Evolutionary conservation across 2,113 vertebrate species (phyloP).

Genomic region (Anarrhichthys ocellatus): DNA sequence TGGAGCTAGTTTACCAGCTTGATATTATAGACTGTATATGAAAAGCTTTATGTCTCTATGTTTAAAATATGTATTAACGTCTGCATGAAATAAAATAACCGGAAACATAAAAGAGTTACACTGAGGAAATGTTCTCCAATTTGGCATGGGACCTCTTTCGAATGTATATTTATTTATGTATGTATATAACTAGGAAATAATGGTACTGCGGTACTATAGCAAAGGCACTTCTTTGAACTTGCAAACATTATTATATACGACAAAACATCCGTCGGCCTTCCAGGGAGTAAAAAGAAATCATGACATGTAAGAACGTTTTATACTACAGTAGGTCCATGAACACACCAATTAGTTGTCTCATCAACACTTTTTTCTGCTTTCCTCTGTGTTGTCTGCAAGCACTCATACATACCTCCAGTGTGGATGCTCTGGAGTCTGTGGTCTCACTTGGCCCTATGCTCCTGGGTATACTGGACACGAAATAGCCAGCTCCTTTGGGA

Average conservation of each 20-base stretch:
- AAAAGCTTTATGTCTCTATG: not conserved
- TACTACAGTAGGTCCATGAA: not conserved
- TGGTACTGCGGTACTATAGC: not conserved
- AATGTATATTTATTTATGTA: not conserved
- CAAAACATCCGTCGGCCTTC: not conserved
- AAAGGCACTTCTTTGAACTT: not conserved
- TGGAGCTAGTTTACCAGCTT: not conserved
- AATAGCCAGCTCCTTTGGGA: constrained; percentile 81
- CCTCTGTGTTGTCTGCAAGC: not conserved
- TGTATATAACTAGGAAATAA: not conserved
- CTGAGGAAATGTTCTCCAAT: not conserved
- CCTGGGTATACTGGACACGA: constrained; percentile 84
- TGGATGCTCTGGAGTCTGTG: constrained; percentile 83
- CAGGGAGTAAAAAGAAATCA: not conserved
- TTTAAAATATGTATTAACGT: not conserved
- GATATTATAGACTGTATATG: not conserved
- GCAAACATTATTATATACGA: not conserved
- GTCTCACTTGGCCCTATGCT: constrained; percentile 81
- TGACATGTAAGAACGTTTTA: not conserved
- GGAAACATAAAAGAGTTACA: not conserved
- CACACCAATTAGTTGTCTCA: not conserved
- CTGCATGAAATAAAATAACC: not conserved
- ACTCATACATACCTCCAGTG: constrained; percentile 79
- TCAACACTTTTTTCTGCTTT: not conserved
- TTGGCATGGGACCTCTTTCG: not conserved